Base-by-base conservation (phyloP, 2,113 vertebrate genomes). In the Pomatostomus ruficeps region DNA sequence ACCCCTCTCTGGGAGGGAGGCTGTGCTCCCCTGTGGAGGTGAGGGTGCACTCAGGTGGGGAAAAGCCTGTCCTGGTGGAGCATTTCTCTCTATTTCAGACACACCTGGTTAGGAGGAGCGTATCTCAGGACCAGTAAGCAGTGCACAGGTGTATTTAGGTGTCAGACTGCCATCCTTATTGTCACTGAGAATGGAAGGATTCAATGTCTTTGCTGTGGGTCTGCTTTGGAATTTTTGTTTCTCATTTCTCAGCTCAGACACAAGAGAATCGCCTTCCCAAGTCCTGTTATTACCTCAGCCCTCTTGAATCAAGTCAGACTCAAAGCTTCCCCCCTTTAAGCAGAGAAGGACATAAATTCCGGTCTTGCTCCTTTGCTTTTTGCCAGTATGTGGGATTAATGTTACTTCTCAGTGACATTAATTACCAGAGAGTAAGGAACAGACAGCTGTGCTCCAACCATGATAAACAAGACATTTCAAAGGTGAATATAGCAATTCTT, bases 31-130 rank as follows among this genome's bases (percentile, higher is more conserved):
- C 31, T 61, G 25, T 2, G 22, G 42, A 49, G 46, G 9, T 25
- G 85, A 3, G 12, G 66, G 9, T n/a, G 29, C 36, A 23, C 29
- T 31, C 14, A 20, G 19, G 11, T 17, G 59, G 25, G 57, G 62
- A 54, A 20, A 58, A 61, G 4, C 29, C 52, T 45, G 4, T 58
- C 35, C 38, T 49, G 33, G 31, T 18, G 58, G 62, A 86, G 16
- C 25, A 21, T 15, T 57, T 6, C 11, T 80, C 24, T 77, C 62
- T 42, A 26, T 65, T 67, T 40, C 45, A 43, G 31, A 77, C 36
- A 38, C 65, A 13, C 6, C 29, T 45, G 2, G 45, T 72, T 40
- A 52, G 42, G 31, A 89, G 17, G 40, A 65, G 28, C 0, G 0
- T 29, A 6, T 21, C 36, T 52, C 31, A 45, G 36, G 70, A 48